Conservation (phyloP, 2,113 vertebrate genomes). For the Poecile atricapillus region DNA sequence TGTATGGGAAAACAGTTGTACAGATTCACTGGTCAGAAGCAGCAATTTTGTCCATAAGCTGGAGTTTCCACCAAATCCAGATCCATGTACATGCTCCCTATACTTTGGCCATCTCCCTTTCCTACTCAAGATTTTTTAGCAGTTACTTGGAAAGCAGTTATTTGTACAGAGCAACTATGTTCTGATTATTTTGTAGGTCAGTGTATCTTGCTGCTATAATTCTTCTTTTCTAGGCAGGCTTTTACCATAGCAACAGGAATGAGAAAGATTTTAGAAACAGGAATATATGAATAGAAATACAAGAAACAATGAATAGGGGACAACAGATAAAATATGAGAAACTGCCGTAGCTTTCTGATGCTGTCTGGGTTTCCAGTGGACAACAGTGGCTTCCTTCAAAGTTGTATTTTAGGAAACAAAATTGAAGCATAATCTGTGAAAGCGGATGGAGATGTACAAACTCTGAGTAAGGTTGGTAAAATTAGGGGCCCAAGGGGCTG, state of each 20-base stretch:
- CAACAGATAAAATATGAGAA: not conserved
- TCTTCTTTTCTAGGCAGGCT: not conserved
- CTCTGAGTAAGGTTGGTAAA: not conserved
- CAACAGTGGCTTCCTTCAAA: not conserved
- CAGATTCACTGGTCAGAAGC: not conserved
- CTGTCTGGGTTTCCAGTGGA: not conserved
- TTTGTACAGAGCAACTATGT: not conserved
- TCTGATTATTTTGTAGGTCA: constrained; percentile 40
- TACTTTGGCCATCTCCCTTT: not conserved
- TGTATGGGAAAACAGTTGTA: not conserved
- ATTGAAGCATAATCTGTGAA: not conserved
- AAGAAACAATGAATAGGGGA: not conserved
- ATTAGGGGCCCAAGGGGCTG: not conserved
- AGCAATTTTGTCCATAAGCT: not conserved
- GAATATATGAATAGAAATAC: not conserved
- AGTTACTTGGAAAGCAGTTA: not conserved
- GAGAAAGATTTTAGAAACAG: constrained; percentile 12
- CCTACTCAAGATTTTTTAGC: not conserved
- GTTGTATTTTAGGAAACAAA: not conserved
- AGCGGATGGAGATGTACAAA: not conserved
- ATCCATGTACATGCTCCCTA: not conserved
- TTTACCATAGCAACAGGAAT: constrained; percentile 59
- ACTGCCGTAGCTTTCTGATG: not conserved
- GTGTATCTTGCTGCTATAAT: constrained; percentile 10
- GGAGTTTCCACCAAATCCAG: not conserved